Evolutionary conservation across 2,113 vertebrate genomes (phyloP), one percentile per base, ranked within the genome.

Genomic region (Lichenostomus cassidix): DNA sequence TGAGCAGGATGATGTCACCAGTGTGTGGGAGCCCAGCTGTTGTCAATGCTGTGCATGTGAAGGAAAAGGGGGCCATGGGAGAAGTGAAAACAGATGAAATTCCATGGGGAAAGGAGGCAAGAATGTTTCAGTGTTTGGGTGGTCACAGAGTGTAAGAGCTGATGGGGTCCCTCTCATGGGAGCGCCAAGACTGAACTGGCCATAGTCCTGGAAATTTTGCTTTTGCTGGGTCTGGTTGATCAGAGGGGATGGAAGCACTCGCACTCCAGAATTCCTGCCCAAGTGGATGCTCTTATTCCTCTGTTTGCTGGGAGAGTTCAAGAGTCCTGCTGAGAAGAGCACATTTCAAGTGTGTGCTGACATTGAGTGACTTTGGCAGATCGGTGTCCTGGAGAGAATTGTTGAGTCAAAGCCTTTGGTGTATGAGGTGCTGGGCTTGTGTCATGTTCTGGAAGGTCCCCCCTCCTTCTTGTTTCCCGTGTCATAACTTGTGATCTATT

Each of bases 391-490:
- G 10, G 31, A 27, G 2, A 35, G 17, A 21, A 15, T 21, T 12
- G 2, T 9, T 44, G 4, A 44, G 24, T 58, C 18, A 1, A 22
- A 22, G 18, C 1, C 4, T 35, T 56, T 58, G 31, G 2, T 28
- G 10, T 8, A 44, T 9, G 2, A 22, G 13, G 13, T 16, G 18
- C n/a, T 9, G 13, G 24, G 5, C 4, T 12, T 44, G 53, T 27
- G 24, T 28, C 31, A 15, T 16, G 33, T 16, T 35, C 7, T 16
- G 24, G 28, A 35, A 35, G 6, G 10, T 56, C 12, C 2, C 15
- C 3, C 3, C 13, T 9, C 7, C 44, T 3, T 10, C 5, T 2
- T 4, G 0, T 35, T 74, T 74, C 4, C 31, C 4, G 1, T n/a
- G 23, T n/a, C n/a, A n/a, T n/a, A n/a, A n/a, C n/a, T n/a, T n/a